These are phyloP conservation scores for Coracias cyanogaster DNA, from an alignment of 2,797 vertebrate genomes.

Conservation along the genomic window DNA sequence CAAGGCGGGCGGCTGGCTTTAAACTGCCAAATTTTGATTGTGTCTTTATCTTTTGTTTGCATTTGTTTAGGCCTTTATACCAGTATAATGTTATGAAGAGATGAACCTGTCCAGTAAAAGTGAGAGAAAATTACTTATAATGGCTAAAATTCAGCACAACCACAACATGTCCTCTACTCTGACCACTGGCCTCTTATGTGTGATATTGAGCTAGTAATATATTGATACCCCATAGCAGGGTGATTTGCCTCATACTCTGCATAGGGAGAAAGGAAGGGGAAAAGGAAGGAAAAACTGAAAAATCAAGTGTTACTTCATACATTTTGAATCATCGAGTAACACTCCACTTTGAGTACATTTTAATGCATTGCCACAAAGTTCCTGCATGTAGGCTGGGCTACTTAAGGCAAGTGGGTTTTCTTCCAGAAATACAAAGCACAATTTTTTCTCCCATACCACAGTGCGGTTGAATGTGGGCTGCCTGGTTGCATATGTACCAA, in stretches of 20 bases:
- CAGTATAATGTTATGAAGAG: background rate
- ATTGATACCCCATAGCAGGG: fast-evolving
- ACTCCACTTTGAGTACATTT: background rate
- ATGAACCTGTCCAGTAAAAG: background rate
- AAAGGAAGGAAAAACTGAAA: background rate
- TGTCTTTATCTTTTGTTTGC: constrained; percentile 41
- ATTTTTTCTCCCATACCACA: background rate
- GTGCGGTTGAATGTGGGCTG: background rate
- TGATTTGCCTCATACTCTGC: background rate
- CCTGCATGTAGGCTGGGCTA: background rate
- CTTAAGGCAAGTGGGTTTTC: background rate
- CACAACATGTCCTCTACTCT: fast-evolving
- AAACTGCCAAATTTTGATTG: constrained; percentile 4
- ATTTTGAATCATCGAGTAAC: background rate
- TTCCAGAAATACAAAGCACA: background rate
- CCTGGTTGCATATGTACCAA: background rate
- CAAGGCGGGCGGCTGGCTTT: background rate
- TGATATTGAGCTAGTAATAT: background rate
- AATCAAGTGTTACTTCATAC: background rate
- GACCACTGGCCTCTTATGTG: fast-evolving
- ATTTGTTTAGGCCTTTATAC: background rate
- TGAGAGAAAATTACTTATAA: background rate
- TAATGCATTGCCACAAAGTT: background rate
- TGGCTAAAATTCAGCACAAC: background rate
- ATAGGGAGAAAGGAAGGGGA: background rate